phyloP scores from a whole-genome alignment of 2,113 vertebrate species.

The Sialia sialis region DNA sequence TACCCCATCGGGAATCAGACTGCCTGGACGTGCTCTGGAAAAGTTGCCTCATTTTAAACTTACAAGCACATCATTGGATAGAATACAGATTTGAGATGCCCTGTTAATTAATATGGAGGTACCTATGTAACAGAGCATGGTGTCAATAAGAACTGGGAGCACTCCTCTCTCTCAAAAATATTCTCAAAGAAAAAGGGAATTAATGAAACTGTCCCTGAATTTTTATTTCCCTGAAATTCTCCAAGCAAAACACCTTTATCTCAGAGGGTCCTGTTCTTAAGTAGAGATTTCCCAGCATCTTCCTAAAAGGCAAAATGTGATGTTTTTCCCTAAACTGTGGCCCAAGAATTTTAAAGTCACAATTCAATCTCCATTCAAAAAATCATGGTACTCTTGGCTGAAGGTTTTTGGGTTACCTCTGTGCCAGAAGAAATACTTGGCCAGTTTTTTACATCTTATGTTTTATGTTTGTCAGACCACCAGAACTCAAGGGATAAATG shows the following conservation, averaged over 20 bases:
- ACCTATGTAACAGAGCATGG: background rate
- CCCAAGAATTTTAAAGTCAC: background rate
- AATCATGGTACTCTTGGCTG: background rate
- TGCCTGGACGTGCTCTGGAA: background rate
- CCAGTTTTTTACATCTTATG: background rate
- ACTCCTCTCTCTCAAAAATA: background rate
- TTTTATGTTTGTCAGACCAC: background rate
- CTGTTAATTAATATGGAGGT: background rate
- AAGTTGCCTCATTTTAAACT: background rate
- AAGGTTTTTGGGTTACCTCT: background rate
- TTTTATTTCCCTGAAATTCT: background rate
- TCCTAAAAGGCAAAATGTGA: background rate
- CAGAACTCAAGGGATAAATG: background rate
- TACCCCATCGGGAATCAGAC: background rate
- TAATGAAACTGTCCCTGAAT: background rate
- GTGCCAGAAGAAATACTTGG: background rate
- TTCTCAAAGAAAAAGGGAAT: background rate
- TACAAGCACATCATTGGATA: fast-evolving
- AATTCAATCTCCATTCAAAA: background rate
- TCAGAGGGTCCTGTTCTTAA: background rate
- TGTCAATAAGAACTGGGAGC: background rate
- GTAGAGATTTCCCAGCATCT: background rate
- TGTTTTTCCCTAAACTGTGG: background rate
- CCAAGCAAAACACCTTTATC: background rate
- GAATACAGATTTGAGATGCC: background rate